Base-by-base conservation (phyloP, 2,888 invertebrate species). In the Agriopis aurantiaria region DNA sequence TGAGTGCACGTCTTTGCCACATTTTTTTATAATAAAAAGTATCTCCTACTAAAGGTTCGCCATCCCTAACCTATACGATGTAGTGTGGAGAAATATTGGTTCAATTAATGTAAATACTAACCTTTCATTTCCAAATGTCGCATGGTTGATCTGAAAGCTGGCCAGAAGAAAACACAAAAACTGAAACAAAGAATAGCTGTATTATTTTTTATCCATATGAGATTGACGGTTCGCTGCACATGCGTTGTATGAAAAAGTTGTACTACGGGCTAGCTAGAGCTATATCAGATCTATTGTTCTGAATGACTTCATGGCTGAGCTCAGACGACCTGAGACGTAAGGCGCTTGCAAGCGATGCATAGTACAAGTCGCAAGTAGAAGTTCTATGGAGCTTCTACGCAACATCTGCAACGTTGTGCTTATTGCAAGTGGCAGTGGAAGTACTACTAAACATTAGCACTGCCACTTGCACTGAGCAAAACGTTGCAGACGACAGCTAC, bases 71-170 rank as follows among this genome's bases (percentile, higher is more conserved):
- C 17, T 0, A 23, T 2, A 69, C 59, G 63, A 66, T 69, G 66
- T 69, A 65, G 60, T 61, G 78, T 68, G 79, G 72, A 75, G 72
- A 74, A 73, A 73, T 72, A 72, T 72, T 69, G 74, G 76, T 48
- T 46, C 53, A 41, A 67, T 23, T 63, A 57, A 68, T n/a, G 41
- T 62, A 68, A 52, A 69, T 92, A 94, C 94, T 93, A 88, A 94
- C 94, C 93, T 93, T 91, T 93, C 92, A 85, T 87, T 84, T 85
- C 93, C 93, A 86, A 94, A 94, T 87, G 94, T 94, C 88, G 93
- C 93, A 83, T 88, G 82, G 91, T 91, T 89, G 88, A 91, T 86
- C 79, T 91, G 92, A 88, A 91, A 80, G 87, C 88, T 84, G 87
- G 91, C 90, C 87, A 92, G 90, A 76, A 93, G 89, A 76, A 90